phyloP scores from a whole-genome alignment of 2,113 vertebrate species.

The Dendropsophus ebraccatus region DNA sequence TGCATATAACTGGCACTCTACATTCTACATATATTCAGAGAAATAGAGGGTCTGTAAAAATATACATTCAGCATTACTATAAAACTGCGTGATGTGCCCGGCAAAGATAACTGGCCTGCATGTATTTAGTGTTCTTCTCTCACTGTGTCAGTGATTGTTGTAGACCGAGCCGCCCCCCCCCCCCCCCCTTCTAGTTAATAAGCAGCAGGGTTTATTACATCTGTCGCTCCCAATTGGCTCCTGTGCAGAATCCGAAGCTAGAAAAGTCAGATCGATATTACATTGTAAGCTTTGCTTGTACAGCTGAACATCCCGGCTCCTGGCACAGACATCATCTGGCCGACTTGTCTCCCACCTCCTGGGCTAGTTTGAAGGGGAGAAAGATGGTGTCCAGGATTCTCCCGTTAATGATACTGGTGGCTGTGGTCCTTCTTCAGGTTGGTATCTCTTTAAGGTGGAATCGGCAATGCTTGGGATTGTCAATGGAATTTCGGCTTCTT shows the following conservation, averaged over 20 bases:
- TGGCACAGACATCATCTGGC: neutral
- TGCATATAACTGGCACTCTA: neutral
- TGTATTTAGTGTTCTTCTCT: neutral
- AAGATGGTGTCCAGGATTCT: conserved; percentile 41
- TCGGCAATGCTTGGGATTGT: too few species aligned
- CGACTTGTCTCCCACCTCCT: neutral
- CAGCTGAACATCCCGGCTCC: neutral
- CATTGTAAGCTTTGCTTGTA: conserved; percentile 4
- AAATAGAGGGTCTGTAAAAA: too few species aligned
- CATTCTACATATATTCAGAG: too few species aligned
- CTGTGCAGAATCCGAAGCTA: conserved; percentile 34
- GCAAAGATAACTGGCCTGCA: neutral
- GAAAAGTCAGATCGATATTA: conserved; percentile 52
- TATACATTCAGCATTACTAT: too few species aligned
- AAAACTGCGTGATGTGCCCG: neutral
- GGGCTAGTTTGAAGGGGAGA: neutral
- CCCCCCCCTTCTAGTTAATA: conserved; percentile 54
- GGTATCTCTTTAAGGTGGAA: neutral
- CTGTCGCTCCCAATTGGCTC: conserved; percentile 52
- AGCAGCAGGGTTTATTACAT: conserved; percentile 52
- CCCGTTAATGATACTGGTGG: conserved; percentile 13
- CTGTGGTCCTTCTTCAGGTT: conserved; percentile 19
- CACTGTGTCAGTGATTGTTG: neutral
- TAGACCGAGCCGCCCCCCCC: neutral
- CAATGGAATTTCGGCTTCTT: neutral